A percentile compares a stretch with the other conserved stretches of the same genome.
These are phyloP conservation scores for Caenorhabditis sp. DNA, from an alignment of 2,888 invertebrate species.

Conservation along the genomic window DNA sequence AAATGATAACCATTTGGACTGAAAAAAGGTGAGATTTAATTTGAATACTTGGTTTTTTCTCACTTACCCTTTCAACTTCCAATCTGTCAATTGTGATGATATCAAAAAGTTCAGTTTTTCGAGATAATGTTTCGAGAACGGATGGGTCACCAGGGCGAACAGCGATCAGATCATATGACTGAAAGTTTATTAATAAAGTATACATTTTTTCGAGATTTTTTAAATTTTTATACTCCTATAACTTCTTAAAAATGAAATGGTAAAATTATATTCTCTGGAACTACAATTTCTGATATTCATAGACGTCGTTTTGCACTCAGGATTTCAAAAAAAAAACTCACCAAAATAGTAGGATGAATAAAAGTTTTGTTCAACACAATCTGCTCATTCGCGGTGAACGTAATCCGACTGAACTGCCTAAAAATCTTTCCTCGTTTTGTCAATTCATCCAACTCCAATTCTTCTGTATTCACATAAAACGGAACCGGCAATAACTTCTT, in stretches of 20 bases:
- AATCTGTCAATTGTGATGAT: constrained; percentile 54
- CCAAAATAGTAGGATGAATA: constrained; percentile 40
- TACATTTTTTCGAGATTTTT: too few relatives aligned
- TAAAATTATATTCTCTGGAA: too few relatives aligned
- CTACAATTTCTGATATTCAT: too few relatives aligned
- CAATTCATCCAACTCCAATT: constrained; percentile 55
- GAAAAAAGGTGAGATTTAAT: constrained; percentile 8
- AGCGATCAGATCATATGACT: constrained; percentile 66
- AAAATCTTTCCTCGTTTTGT: constrained; percentile 60
- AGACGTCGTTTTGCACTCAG: too few relatives aligned
- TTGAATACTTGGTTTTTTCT: too few relatives aligned
- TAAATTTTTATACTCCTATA: too few relatives aligned
- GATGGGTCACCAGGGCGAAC: constrained; percentile 61
- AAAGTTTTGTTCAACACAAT: constrained; percentile 47
- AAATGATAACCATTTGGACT: constrained; percentile 39
- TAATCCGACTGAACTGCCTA: constrained; percentile 62
- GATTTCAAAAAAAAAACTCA: too few relatives aligned
- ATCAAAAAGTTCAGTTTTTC: constrained; percentile 68
- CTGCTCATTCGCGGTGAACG: constrained; percentile 48
- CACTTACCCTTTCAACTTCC: constrained; percentile 32
- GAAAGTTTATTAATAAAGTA: constrained; percentile 3
- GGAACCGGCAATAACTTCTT: constrained; percentile 65
- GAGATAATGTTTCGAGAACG: constrained; percentile 64
- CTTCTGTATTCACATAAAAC: constrained; percentile 57
- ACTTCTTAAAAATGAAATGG: too few relatives aligned